Conservation (phyloP, 2,888 invertebrate species). For the Geophilus truncorum region DNA sequence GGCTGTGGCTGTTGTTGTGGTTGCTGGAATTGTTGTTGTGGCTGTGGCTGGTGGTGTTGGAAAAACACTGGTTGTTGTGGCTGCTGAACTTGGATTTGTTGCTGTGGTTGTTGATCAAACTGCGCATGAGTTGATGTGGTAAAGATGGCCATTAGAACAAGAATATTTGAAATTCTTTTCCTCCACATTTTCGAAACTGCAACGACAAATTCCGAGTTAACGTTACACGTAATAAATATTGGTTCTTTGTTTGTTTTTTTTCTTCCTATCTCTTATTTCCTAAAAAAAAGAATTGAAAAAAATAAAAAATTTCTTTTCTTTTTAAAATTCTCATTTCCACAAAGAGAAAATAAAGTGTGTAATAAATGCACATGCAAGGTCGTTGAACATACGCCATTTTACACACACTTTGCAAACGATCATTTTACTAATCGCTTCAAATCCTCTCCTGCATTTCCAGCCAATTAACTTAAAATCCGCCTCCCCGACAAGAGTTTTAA, state of each 20-base stretch:
- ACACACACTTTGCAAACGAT: background rate
- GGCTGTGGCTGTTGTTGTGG: background rate
- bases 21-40: slow-evolving; percentile 22
- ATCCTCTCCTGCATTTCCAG: slow-evolving; percentile 17
- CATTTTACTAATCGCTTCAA: slow-evolving; percentile 25
- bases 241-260: too few relatives aligned
- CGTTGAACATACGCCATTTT: background rate
- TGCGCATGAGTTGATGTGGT: background rate
- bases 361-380: background rate
- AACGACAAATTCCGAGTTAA: background rate
- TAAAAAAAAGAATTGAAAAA: background rate
- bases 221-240: background rate
- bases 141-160: background rate
- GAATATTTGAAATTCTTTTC: background rate
- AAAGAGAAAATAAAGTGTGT: background rate
- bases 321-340: background rate
- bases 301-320: background rate
- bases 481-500: background rate
- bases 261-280: too few relatives aligned
- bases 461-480: slow-evolving; percentile 19
- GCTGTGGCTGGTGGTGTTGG: too few relatives aligned
- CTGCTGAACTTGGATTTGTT: background rate
- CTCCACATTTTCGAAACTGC: background rate
- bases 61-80: background rate
- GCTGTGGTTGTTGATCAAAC: background rate